Evolutionary conservation across 1,140 invertebrate genomes (phyloP), one percentile per base, ranked within the genome.

Genomic region (Panagrolaimus sp.): DNA sequence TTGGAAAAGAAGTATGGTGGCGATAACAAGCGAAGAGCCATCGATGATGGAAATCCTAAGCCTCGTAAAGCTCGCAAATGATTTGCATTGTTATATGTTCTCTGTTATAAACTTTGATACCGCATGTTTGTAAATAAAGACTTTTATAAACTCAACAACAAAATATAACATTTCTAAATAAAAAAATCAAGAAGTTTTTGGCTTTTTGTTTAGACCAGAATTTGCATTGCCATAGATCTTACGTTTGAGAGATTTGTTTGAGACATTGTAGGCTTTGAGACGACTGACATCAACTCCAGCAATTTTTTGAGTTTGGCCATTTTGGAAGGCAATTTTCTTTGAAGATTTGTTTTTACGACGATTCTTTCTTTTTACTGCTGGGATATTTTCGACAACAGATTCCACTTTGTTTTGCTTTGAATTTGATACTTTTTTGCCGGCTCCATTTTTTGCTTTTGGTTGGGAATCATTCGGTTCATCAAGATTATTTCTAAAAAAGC

Each of bases 1-100:
- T 64, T 73, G 14, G 72, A 70, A 55, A 14, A 44, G 26, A 73
- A 73, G 52, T 73, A 73, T 62, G 70, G 71, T 24, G 55, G 48
- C 24, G 26, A 12, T 12, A 48, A 15, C 15, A 65, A 65, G 26
- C 63, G 63, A 0, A 65, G 26, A 32, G 63, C 63, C 5, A 65
- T 65, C 9, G 63, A 17, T 0, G 63, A 6, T 15, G 63, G 26
- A 4, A 32, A 24, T 10, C 12, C 5, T 21, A 24, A 21, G 1
- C 10, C 63, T 32, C 21, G 32, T 12, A 32, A 62, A 12, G 44
- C 44, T 14, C 10, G 14, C 10, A 70, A 67, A 28, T 58, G 17
- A 58, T 12, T 28, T 58, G 14, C 58, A 58, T 17, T 64, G 63
- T 17, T 28, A 28, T 9, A 5, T 28, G 38, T n/a, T 43, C 28